Evolutionary conservation across 92 coral and sea anemone species (phyloP).

Genomic region (Umimayanthus chanpuru): DNA sequence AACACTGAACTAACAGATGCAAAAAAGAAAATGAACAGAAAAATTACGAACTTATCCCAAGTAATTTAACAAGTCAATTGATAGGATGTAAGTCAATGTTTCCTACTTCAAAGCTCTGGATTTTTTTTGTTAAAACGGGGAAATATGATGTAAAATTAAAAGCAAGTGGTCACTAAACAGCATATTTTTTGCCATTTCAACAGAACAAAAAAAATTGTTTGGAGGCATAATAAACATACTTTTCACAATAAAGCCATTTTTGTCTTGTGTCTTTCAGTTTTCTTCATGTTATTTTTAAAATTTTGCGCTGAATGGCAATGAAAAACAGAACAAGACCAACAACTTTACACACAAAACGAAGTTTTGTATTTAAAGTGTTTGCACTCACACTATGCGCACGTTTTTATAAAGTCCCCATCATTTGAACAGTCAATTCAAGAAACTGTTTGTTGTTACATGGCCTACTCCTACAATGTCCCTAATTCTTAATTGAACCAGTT

Average conservation of each 20-base stretch:
- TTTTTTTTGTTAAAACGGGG: neutral
- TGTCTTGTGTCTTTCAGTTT: neutral
- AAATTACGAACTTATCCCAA: neutral
- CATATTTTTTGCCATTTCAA: neutral
- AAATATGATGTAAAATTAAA: neutral
- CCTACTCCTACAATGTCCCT: neutral
- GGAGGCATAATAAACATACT: neutral
- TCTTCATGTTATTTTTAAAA: neutral
- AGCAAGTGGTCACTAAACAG: neutral
- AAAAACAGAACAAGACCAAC: neutral
- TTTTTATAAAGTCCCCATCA: neutral
- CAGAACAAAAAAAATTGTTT: neutral
- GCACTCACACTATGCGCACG: neutral
- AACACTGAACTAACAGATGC: conserved; percentile 2
- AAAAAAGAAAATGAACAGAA: neutral
- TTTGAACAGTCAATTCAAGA: neutral
- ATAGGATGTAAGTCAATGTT: too few relatives aligned
- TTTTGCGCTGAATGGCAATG: neutral
- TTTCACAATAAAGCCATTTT: too few relatives aligned
- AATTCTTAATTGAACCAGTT: conserved; percentile 6
- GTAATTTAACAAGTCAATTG: neutral
- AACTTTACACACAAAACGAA: neutral
- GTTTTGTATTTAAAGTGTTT: neutral
- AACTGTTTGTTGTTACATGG: too few relatives aligned
- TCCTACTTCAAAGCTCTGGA: too few relatives aligned